A percentile compares a stretch with the other conserved stretches of the same genome.
Conservation (phyloP, 2,888 invertebrate genomes). For the Ophion costatus region DNA sequence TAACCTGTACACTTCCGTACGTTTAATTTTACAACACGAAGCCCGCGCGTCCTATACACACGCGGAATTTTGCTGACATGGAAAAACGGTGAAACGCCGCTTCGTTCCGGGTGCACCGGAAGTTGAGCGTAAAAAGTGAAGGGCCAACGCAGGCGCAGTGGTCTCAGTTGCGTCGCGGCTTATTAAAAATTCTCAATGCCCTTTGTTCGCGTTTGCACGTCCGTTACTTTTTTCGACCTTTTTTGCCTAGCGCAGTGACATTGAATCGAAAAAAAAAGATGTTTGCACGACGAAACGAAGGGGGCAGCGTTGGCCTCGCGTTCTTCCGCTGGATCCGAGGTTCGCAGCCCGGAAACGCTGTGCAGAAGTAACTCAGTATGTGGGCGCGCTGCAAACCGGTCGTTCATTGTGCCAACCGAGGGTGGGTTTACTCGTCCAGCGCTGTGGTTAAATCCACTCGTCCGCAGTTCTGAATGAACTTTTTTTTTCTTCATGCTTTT, state of each 20-base stretch:
- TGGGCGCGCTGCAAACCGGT: background rate
- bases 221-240: background rate
- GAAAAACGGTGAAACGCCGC: background rate
- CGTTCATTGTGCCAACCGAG: slow-evolving; percentile 1
- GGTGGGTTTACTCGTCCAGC: slow-evolving; percentile 17
- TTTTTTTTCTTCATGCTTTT: slow-evolving; percentile 51
- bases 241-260: background rate
- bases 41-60: no score
- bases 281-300: background rate
- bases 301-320: background rate
- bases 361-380: background rate
- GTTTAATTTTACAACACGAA: no score
- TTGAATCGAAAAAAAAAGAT: background rate
- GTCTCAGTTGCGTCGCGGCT: background rate
- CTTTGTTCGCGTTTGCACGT: background rate
- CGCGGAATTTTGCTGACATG: background rate
- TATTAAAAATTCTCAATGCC: background rate
- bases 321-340: background rate
- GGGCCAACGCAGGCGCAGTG: background rate
- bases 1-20: background rate
- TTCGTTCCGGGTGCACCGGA: background rate
- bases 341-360: background rate
- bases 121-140: background rate
- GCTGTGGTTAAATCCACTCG: slow-evolving; percentile 50
- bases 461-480: slow-evolving; percentile 66